phyloP scores from a whole-genome alignment of 2,113 vertebrate species.

The Rissa tridactyla region DNA sequence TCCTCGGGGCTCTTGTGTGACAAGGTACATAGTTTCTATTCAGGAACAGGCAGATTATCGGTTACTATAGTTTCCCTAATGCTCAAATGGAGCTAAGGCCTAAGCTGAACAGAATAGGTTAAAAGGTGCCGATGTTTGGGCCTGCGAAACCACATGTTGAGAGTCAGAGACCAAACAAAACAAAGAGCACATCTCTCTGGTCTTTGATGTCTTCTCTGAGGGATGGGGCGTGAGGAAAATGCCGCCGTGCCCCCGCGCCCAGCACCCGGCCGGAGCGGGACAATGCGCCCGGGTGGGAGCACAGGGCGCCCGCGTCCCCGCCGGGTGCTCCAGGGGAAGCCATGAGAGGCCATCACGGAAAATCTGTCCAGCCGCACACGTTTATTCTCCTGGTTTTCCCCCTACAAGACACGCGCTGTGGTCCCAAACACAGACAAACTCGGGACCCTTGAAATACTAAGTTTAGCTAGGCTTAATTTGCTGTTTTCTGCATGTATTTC shows the following conservation, averaged over 20 bases:
- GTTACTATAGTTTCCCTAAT: slow-evolving; percentile 99
- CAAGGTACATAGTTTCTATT: slow-evolving; percentile 99
- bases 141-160: slow-evolving; percentile 98
- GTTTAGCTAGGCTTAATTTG: neutral
- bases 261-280: slow-evolving; percentile 47
- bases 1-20: slow-evolving; percentile 91
- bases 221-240: slow-evolving; percentile 79
- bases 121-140: slow-evolving; percentile 98
- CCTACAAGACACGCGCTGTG: fast-evolving
- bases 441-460: neutral
- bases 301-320: neutral
- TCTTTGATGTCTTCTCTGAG: slow-evolving; percentile 97
- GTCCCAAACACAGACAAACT: neutral
- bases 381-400: fast-evolving
- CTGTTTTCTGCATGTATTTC: neutral
- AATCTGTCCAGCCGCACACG: fast-evolving
- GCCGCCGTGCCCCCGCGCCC: slow-evolving; percentile 57
- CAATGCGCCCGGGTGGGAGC: slow-evolving; percentile 74
- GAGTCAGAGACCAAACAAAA: slow-evolving; percentile 93
- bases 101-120: slow-evolving; percentile 99
- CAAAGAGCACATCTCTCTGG: slow-evolving; percentile 86
- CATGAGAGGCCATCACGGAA: fast-evolving
- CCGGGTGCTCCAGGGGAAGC: neutral
- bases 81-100: slow-evolving; percentile 92
- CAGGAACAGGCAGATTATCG: slow-evolving; percentile 95